Evolutionary conservation across 2,113 vertebrate genomes (phyloP).

Genomic region (Nannobrachium achirus): DNA sequence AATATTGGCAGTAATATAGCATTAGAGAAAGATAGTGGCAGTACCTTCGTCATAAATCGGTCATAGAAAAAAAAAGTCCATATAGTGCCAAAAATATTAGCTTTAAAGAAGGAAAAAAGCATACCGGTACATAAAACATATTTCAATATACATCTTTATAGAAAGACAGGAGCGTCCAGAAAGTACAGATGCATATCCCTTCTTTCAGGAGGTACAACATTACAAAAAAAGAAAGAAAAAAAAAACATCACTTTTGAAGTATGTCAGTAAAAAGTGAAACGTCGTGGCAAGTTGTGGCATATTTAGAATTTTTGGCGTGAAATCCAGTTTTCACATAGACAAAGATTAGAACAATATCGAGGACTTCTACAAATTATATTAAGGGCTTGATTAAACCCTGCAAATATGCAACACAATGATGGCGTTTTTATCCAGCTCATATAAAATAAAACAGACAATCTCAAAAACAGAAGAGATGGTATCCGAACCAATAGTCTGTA

Average conservation of each 20-base stretch:
- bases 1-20: conserved; percentile 37
- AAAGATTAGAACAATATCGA: neutral
- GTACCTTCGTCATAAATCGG: conserved; percentile 60
- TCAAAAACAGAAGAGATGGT: neutral
- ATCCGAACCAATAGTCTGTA: neutral
- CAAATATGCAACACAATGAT: no score
- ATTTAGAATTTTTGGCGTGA: conserved; percentile 60
- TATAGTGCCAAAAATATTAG: conserved; percentile 64
- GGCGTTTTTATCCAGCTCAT: no score
- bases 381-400: no score
- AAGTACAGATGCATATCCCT: conserved; percentile 52
- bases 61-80: conserved; percentile 56
- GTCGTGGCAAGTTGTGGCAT: conserved; percentile 36
- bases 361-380: conserved; percentile 2
- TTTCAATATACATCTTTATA: conserved; percentile 41
- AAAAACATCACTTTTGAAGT: neutral
- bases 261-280: conserved; percentile 7
- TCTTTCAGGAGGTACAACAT: conserved; percentile 21
- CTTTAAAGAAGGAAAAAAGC: conserved; percentile 43
- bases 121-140: conserved; percentile 37
- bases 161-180: conserved; percentile 29
- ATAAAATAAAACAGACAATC: neutral
- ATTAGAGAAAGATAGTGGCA: conserved; percentile 42
- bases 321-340: conserved; percentile 53
- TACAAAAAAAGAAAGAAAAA: neutral